These are phyloP conservation scores for Pachycephus smyrnensis DNA, from an alignment of 2,888 invertebrate species.

Conservation along the genomic window DNA sequence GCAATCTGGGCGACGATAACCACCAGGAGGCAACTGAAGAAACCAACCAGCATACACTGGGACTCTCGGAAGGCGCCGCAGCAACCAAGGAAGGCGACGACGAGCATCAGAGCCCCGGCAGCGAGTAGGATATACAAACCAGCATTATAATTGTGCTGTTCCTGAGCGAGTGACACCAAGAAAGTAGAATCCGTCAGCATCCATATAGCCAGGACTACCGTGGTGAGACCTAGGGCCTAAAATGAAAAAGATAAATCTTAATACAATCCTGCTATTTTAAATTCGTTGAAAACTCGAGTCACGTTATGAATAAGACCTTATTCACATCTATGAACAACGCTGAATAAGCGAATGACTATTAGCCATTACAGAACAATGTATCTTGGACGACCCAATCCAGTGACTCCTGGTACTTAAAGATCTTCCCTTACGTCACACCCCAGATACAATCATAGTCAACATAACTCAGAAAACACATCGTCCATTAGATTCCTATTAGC, in stretches of 20 bases:
- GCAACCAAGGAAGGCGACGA: conserved; percentile 86
- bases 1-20: conserved; percentile 84
- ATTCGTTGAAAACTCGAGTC: not conserved
- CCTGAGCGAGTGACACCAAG: conserved; percentile 77
- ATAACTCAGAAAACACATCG: not conserved
- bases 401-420: not conserved
- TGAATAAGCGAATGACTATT: not conserved
- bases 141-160: conserved; percentile 74
- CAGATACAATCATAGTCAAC: not conserved
- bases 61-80: conserved; percentile 85
- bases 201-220: conserved; percentile 81
- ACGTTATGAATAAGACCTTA: not conserved
- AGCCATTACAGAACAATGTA: not conserved
- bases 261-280: not conserved
- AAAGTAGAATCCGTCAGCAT: conserved; percentile 81
- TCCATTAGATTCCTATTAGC: not conserved
- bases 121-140: conserved; percentile 80
- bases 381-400: not conserved
- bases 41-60: conserved; percentile 82
- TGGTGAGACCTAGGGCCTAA: conserved; percentile 79
- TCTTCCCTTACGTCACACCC: not conserved
- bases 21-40: conserved; percentile 81
- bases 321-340: not conserved
- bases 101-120: conserved; percentile 78
- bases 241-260: conserved; percentile 51